Conservation (phyloP, 2,797 vertebrate species). For the Myoxocephalus aenaeus region DNA sequence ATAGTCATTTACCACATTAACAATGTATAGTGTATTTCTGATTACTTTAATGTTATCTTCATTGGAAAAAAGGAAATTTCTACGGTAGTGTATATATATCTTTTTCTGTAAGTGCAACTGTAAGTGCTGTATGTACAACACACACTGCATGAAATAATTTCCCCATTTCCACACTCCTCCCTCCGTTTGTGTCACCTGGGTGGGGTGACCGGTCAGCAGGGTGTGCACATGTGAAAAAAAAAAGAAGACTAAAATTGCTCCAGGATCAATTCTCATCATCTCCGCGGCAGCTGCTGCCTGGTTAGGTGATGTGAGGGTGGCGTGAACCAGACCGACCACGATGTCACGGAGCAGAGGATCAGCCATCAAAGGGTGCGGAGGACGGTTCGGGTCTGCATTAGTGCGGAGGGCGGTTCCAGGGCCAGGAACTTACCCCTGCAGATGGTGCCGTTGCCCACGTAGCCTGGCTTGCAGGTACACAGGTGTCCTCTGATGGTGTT, state of each 20-base stretch:
- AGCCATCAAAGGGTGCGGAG: conserved; percentile 25
- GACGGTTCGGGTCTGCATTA: conserved; percentile 1
- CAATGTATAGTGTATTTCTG: too few species aligned
- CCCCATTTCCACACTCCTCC: neutral
- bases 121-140: neutral
- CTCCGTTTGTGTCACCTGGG: neutral
- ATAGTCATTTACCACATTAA: too few species aligned
- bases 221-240: conserved; percentile 33
- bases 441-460: conserved; percentile 93
- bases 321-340: conserved; percentile 28
- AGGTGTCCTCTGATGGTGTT: conserved; percentile 93
- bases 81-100: too few species aligned
- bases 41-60: too few species aligned
- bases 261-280: conserved; percentile 76
- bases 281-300: conserved; percentile 60
- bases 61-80: too few species aligned
- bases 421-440: conserved; percentile 87
- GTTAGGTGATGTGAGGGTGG: conserved; percentile 50
- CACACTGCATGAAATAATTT: neutral
- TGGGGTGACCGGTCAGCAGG: conserved; percentile 29
- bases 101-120: too few species aligned
- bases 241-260: conserved; percentile 31
- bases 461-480: conserved; percentile 95
- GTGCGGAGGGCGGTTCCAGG: conserved; percentile 25
- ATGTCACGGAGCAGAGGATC: conserved; percentile 34